Percentiles rank a stretch among this genome's conserved stretches.
Evolutionary conservation across 1,140 invertebrate species (phyloP).

Genomic region (Drosophila persimilis): DNA sequence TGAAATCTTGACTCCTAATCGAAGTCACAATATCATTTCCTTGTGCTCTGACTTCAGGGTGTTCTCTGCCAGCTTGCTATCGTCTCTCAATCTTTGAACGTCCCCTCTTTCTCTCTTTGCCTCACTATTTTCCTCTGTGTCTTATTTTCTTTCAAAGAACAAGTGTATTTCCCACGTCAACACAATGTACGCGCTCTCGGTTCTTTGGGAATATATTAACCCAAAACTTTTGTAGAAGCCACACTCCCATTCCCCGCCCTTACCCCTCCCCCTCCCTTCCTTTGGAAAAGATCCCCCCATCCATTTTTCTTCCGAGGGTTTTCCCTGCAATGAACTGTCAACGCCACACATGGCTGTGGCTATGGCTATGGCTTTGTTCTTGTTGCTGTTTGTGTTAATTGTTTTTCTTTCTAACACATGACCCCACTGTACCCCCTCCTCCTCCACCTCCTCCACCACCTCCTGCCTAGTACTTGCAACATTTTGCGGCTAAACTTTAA

Average conservation of each 20-base stretch:
- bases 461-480: slow-evolving; percentile 11
- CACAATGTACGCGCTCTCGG: neutral
- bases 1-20: too few relatives aligned
- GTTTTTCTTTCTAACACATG: slow-evolving; percentile 62
- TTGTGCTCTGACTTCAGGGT: too few relatives aligned
- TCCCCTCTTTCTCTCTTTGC: neutral
- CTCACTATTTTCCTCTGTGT: slow-evolving; percentile 9
- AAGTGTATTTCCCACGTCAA: slow-evolving; percentile 33
- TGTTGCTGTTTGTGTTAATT: slow-evolving; percentile 55
- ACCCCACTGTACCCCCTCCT: slow-evolving; percentile 33
- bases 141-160: slow-evolving; percentile 5
- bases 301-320: slow-evolving; percentile 51
- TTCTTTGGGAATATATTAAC: slow-evolving; percentile 34
- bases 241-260: slow-evolving; percentile 8
- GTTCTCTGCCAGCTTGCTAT: too few relatives aligned
- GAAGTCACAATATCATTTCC: too few relatives aligned
- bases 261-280: neutral
- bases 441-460: neutral
- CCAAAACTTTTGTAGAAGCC: slow-evolving; percentile 23
- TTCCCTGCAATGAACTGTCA: slow-evolving; percentile 48
- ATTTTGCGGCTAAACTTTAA: slow-evolving; percentile 71
- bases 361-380: slow-evolving; percentile 32
- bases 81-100: too few relatives aligned
- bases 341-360: slow-evolving; percentile 31
- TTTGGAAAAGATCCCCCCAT: slow-evolving; percentile 27